A percentile compares a stretch with the other conserved stretches of the same genome.
Conservation (phyloP, 2,113 vertebrate species). For the Oenanthe oenanthe region DNA sequence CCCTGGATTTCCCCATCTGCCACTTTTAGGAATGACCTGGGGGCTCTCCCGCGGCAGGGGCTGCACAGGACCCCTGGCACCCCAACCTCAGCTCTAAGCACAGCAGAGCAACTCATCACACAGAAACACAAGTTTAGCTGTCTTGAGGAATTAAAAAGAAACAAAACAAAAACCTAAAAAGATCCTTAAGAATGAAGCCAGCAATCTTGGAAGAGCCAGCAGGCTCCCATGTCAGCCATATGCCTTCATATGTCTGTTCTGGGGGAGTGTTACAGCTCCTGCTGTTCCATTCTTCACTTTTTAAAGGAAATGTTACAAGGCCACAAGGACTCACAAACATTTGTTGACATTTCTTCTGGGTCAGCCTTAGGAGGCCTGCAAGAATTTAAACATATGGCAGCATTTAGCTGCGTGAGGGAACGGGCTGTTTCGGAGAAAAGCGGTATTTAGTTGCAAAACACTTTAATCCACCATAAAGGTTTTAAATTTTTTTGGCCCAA, state of each 20-base stretch:
- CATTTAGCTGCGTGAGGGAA: slow-evolving; percentile 50
- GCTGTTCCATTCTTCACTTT: slow-evolving; percentile 48
- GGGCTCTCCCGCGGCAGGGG: fast-evolving
- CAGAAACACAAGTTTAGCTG: not conserved
- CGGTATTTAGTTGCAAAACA: slow-evolving; percentile 24
- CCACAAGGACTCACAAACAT: slow-evolving; percentile 64
- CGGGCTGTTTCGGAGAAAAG: not conserved
- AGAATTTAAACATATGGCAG: slow-evolving; percentile 66
- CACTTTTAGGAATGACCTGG: not conserved
- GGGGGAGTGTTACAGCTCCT: slow-evolving; percentile 63
- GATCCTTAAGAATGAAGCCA: slow-evolving; percentile 21
- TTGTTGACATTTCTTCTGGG: slow-evolving; percentile 70
- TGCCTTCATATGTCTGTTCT: slow-evolving; percentile 63
- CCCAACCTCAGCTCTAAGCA: not conserved
- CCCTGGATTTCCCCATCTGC: too few species aligned
- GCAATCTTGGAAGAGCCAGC: slow-evolving; percentile 52
- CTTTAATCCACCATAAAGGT: slow-evolving; percentile 24
- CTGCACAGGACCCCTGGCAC: fast-evolving
- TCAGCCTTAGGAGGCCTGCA: slow-evolving; percentile 60
- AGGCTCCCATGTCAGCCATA: slow-evolving; percentile 65
- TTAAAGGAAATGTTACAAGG: slow-evolving; percentile 56
- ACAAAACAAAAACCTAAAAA: too few species aligned
- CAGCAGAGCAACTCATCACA: not conserved
- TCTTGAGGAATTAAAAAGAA: not conserved
- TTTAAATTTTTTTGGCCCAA: slow-evolving; percentile 7